A percentile compares a stretch with the other conserved stretches of the same genome.
Conservation (phyloP, 2,888 invertebrate species). For the Drosophila ezoana region DNA sequence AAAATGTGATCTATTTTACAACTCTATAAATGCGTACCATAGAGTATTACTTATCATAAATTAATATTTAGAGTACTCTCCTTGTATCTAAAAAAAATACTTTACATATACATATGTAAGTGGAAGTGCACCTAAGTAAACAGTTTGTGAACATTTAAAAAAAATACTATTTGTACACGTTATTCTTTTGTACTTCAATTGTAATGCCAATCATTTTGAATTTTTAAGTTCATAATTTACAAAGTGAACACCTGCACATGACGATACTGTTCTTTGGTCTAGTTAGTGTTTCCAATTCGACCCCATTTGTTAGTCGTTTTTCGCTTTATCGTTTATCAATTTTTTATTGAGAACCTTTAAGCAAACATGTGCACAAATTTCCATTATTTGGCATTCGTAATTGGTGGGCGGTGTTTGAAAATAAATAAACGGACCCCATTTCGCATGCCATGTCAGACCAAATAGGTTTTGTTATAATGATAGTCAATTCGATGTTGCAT, state of each 20-base stretch:
- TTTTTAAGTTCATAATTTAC: constrained; percentile 55
- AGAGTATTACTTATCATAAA: too few relatives aligned
- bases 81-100: too few relatives aligned
- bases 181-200: not conserved
- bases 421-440: constrained; percentile 17
- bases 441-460: not conserved
- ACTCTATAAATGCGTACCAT: too few relatives aligned
- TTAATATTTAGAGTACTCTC: too few relatives aligned
- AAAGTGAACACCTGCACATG: constrained; percentile 66
- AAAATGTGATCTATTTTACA: not conserved
- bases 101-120: too few relatives aligned
- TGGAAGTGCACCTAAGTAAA: too few relatives aligned
- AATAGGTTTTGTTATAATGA: not conserved
- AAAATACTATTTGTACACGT: too few relatives aligned
- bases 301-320: not conserved
- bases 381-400: constrained; percentile 47
- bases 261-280: constrained; percentile 17
- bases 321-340: constrained; percentile 43
- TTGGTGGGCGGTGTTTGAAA: constrained; percentile 20
- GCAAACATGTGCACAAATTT: constrained; percentile 53
- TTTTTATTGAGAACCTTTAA: constrained; percentile 41
- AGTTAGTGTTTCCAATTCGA: constrained; percentile 7
- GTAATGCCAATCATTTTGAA: constrained; percentile 65
- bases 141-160: too few relatives aligned
- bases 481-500: not conserved